These are phyloP conservation scores for Oceanodroma leucorhoa DNA, from an alignment of 2,797 vertebrate species.

Conservation along the genomic window DNA sequence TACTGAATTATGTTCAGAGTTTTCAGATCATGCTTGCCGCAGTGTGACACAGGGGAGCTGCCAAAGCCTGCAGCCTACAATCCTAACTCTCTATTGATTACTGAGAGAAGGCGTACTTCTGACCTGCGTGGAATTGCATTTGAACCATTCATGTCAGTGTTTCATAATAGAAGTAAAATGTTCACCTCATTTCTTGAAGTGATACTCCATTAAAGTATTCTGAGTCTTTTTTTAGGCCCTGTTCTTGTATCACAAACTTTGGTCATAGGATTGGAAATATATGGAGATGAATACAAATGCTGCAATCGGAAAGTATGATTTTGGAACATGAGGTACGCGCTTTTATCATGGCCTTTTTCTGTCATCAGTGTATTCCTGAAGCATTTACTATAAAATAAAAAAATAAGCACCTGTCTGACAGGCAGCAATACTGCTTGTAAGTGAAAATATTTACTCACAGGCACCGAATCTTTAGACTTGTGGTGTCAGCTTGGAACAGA, in stretches of 20 bases:
- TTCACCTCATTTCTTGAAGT: background rate
- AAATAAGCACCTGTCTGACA: background rate
- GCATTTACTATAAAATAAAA: background rate
- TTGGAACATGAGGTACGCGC: background rate
- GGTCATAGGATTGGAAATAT: background rate
- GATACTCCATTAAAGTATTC: background rate
- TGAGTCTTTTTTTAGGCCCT: background rate
- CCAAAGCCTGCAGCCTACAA: background rate
- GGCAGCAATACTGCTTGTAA: background rate
- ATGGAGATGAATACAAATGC: background rate
- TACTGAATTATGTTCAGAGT: constrained; percentile 12
- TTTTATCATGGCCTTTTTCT: background rate
- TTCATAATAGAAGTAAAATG: background rate
- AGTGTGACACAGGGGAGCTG: background rate
- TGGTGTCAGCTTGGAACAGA: background rate
- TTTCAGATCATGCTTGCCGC: constrained; percentile 26
- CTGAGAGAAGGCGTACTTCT: background rate
- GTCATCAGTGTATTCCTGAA: background rate
- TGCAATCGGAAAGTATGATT: background rate
- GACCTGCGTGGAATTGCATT: background rate
- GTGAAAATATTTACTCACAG: background rate
- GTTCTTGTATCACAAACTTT: background rate
- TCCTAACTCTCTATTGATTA: background rate
- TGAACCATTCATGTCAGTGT: background rate
- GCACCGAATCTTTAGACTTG: background rate